These are phyloP conservation scores for Pluvialis apricaria DNA, from an alignment of 2,113 vertebrate genomes.

Conservation along the genomic window DNA sequence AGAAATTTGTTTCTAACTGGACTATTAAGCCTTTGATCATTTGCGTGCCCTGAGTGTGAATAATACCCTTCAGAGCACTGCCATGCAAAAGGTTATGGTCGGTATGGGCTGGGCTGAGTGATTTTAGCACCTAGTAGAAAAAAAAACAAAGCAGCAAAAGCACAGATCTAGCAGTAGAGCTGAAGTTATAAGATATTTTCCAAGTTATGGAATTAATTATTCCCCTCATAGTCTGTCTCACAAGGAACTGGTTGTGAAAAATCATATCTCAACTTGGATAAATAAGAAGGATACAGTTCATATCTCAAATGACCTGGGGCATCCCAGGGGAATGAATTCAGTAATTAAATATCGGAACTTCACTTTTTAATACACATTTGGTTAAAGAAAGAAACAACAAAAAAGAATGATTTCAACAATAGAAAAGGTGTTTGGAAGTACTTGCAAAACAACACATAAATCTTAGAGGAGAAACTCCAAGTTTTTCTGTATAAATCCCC, in stretches of 20 bases:
- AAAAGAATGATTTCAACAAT: neutral
- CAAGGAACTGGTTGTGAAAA: neutral
- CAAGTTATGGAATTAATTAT: neutral
- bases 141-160: neutral
- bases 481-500: neutral
- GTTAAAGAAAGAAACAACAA: neutral
- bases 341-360: neutral
- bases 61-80: neutral
- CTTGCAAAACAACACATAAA: neutral
- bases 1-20: neutral
- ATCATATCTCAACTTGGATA: neutral
- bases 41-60: neutral
- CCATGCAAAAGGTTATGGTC: neutral
- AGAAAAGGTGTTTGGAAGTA: neutral
- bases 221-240: neutral
- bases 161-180: neutral
- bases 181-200: neutral
- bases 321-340: neutral
- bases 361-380: neutral
- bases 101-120: fast-evolving
- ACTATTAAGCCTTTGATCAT: neutral
- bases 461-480: neutral
- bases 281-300: neutral
- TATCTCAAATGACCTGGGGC: neutral
- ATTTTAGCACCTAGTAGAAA: neutral